Conservation (phyloP, 1,140 invertebrate genomes). For the Belonocnema kinseyi region DNA sequence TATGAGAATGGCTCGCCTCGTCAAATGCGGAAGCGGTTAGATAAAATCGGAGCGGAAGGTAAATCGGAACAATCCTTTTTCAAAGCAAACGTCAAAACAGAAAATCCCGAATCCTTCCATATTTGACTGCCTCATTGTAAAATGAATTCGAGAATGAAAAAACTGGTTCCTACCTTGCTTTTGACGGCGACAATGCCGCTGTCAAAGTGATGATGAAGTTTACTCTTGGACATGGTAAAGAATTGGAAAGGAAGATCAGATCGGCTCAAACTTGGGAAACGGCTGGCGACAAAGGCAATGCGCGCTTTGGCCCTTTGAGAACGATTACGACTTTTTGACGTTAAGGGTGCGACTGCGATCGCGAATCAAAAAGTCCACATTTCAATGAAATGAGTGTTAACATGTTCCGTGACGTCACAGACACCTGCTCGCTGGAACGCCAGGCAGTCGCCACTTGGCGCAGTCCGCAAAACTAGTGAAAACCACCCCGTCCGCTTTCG, state of each 20-base stretch:
- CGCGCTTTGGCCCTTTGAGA: background rate
- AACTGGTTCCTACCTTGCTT: constrained; percentile 79
- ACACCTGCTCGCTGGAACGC: constrained; percentile 42
- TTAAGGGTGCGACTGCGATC: constrained; percentile 2
- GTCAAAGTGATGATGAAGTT: constrained; percentile 79
- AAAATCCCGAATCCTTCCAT: no score
- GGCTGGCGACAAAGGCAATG: background rate
- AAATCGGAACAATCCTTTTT: constrained; percentile 1
- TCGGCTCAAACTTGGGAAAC: background rate
- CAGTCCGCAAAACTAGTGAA: background rate
- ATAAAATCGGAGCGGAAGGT: background rate
- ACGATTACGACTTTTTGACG: background rate
- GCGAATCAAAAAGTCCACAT: constrained; percentile 49
- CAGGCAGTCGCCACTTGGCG: background rate
- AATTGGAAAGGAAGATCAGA: background rate
- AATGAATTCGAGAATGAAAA: background rate
- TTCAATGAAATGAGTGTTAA: constrained; percentile 50
- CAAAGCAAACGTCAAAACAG: background rate
- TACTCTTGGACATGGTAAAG: constrained; percentile 81
- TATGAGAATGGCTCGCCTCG: background rate
- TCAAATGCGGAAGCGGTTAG: background rate
- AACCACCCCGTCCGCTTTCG: background rate
- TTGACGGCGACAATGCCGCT: constrained; percentile 82
- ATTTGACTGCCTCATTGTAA: no score
- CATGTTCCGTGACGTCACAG: constrained; percentile 47